These are phyloP conservation scores for Parapristionchus giblindavisi DNA, from an alignment of 2,888 invertebrate genomes.

Conservation along the genomic window DNA sequence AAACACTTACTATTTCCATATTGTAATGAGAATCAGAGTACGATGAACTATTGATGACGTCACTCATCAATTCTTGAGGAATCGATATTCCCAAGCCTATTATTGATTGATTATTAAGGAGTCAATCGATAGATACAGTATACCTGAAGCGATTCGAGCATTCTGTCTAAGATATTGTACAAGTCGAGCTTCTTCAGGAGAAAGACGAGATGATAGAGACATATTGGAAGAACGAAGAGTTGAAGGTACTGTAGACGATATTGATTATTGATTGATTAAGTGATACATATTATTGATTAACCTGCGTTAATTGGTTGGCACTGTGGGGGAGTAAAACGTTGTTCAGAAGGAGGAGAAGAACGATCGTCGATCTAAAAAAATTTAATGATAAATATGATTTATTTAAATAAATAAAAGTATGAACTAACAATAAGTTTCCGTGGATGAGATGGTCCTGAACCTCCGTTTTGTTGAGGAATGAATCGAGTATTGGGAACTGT, in stretches of 20 bases:
- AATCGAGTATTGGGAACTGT: slow-evolving; percentile 20
- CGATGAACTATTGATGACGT: slow-evolving; percentile 24
- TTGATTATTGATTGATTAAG: slow-evolving; percentile 11
- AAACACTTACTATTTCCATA: background rate
- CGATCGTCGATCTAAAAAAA: slow-evolving; percentile 28
- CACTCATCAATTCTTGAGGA: slow-evolving; percentile 33
- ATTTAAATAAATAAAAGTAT: background rate
- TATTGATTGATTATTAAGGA: background rate
- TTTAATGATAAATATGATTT: too few species aligned
- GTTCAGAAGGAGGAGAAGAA: slow-evolving; percentile 11
- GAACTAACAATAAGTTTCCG: slow-evolving; percentile 17
- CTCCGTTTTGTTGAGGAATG: background rate
- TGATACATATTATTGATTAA: background rate
- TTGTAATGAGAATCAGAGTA: background rate
- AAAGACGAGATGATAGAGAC: slow-evolving; percentile 26
- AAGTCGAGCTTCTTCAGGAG: slow-evolving; percentile 33
- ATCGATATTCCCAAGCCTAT: slow-evolving; percentile 36
- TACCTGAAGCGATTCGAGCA: slow-evolving; percentile 15
- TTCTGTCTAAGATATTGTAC: slow-evolving; percentile 28
- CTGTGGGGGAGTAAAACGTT: slow-evolving; percentile 14
- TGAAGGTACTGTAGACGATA: background rate
- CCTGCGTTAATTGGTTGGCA: slow-evolving; percentile 3
- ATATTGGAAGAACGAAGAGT: background rate
- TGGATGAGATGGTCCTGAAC: background rate
- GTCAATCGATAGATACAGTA: background rate